Conservation (phyloP, 2,797 vertebrate species). For the Heteromormyrus szaboi region DNA sequence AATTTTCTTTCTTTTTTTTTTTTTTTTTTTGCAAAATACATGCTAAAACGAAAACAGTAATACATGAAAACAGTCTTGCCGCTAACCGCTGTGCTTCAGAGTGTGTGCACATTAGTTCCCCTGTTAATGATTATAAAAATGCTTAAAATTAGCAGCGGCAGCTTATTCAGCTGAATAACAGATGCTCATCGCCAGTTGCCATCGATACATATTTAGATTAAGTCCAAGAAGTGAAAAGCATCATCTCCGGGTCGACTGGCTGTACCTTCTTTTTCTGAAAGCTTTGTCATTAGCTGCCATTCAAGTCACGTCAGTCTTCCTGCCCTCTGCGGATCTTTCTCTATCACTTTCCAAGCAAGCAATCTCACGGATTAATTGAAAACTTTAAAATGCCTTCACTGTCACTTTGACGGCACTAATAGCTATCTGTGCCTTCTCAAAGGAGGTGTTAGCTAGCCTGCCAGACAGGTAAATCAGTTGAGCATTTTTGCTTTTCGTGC, state of each 20-base stretch:
- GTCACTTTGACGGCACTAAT: slow-evolving; percentile 60
- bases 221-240: not conserved
- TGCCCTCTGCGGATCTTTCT: not conserved
- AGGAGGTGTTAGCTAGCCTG: slow-evolving; percentile 15
- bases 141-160: not conserved
- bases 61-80: not conserved
- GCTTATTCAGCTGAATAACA: not conserved
- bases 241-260: not conserved
- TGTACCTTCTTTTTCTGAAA: not conserved
- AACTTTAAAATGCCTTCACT: slow-evolving; percentile 53
- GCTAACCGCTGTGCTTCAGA: not conserved
- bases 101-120: not conserved
- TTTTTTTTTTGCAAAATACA: not conserved
- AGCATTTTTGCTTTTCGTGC: slow-evolving; percentile 26
- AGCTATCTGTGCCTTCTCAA: slow-evolving; percentile 60
- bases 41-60: not conserved
- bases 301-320: not conserved
- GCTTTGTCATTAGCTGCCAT: not conserved
- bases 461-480: slow-evolving; percentile 30
- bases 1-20: not conserved
- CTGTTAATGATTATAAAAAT: not conserved
- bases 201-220: slow-evolving; percentile 9
- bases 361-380: slow-evolving; percentile 47
- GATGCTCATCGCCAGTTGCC: slow-evolving; percentile 1
- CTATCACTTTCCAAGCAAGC: slow-evolving; percentile 14